Percentiles rank a stretch among this genome's conserved stretches.
These are phyloP conservation scores for Philopotamus ludificatus DNA, from an alignment of 1,140 invertebrate genomes.

Conservation along the genomic window DNA sequence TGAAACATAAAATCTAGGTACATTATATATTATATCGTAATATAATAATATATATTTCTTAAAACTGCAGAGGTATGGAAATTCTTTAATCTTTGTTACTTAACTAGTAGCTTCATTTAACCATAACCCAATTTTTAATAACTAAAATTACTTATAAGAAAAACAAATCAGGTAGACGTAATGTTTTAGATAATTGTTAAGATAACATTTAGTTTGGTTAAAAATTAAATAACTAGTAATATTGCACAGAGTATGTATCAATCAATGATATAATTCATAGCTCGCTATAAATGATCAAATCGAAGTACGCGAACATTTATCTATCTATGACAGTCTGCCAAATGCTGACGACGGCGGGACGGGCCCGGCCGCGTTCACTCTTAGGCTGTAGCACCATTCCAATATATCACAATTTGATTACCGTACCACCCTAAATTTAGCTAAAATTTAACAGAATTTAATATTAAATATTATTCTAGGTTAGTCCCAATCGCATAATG, in stretches of 20 bases:
- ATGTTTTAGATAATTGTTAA: conserved; percentile 48
- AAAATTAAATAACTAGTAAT: conserved; percentile 64
- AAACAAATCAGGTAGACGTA: conserved; percentile 57
- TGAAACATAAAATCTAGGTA: conserved; percentile 57
- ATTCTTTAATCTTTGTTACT: conserved; percentile 47
- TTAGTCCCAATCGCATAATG: conserved; percentile 60
- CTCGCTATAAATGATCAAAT: conserved; percentile 47
- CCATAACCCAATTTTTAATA: conserved; percentile 55
- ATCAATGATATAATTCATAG: conserved; percentile 58
- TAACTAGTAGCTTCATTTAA: conserved; percentile 42
- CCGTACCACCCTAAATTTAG: conserved; percentile 60
- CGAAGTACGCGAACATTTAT: conserved; percentile 38
- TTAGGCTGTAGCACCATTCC: conserved; percentile 57
- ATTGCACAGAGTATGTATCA: conserved; percentile 62
- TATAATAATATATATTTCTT: conserved; percentile 55
- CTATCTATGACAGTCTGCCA: conserved; percentile 41
- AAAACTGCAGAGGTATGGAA: conserved; percentile 59
- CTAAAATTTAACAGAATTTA: conserved; percentile 59
- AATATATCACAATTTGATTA: conserved; percentile 61
- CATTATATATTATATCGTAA: conserved; percentile 53
- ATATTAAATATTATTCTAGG: conserved; percentile 51
- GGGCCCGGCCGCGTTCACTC: conserved; percentile 24
- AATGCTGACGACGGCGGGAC: conserved; percentile 9
- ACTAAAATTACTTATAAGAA: conserved; percentile 54
- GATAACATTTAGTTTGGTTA: conserved; percentile 61